A percentile compares a stretch with the other conserved stretches of the same genome.
Evolutionary conservation across 2,888 invertebrate species (phyloP).

Genomic region (Zootermopsis nevadensis): DNA sequence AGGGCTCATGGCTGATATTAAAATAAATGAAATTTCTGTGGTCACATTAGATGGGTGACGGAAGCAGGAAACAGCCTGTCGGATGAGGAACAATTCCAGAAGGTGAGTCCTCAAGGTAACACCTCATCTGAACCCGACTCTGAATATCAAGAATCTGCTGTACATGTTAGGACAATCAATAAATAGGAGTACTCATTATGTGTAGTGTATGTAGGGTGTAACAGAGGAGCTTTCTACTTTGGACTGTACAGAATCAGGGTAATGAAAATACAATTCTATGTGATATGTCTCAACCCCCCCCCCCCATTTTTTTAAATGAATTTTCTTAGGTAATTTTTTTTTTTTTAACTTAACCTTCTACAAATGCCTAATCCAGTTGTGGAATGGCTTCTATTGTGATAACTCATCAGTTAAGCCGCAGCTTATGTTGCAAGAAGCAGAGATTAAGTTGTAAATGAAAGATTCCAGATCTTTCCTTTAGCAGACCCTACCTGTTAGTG

Average conservation of each 20-base stretch:
- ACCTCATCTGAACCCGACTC: neutral
- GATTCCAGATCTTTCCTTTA: neutral
- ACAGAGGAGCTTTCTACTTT: constrained; percentile 40
- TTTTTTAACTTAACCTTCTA: neutral
- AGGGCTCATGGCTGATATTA: neutral
- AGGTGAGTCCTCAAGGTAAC: no score
- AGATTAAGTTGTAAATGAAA: neutral
- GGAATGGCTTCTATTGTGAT: constrained; percentile 21
- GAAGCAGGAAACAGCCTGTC: neutral
- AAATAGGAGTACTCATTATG: constrained; percentile 30
- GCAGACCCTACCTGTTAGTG: no score
- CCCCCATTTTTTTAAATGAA: neutral
- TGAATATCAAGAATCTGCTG: constrained; percentile 47
- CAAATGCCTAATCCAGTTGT: neutral
- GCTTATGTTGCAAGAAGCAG: neutral
- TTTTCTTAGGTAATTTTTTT: neutral
- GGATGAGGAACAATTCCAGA: neutral
- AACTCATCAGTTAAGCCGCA: neutral
- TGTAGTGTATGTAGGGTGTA: constrained; percentile 27
- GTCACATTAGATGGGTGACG: neutral
- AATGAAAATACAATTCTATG: constrained; percentile 10
- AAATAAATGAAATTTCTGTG: neutral
- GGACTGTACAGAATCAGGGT: constrained; percentile 21
- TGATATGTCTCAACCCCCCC: neutral
- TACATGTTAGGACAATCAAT: constrained; percentile 48